Percentiles rank a stretch among this genome's conserved stretches.
These are phyloP conservation scores for Lasioglossum calceatum DNA, from an alignment of 2,888 invertebrate genomes.

Conservation along the genomic window DNA sequence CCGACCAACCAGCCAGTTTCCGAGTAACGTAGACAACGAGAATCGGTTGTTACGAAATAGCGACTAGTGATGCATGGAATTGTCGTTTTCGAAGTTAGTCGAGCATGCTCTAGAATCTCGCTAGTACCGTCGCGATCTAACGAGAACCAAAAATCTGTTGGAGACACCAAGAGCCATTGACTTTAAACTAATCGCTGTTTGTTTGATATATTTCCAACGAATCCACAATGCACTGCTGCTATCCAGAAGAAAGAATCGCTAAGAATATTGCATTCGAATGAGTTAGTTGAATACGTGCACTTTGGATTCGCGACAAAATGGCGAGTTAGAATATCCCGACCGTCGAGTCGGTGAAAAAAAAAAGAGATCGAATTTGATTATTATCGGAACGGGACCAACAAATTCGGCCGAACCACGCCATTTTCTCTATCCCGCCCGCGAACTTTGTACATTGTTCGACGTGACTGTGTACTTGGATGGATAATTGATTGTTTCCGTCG, in stretches of 20 bases:
- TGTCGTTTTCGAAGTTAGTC: constrained; percentile 52
- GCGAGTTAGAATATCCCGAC: constrained; percentile 56
- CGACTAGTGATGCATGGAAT: constrained; percentile 62
- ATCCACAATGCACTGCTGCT: constrained; percentile 52
- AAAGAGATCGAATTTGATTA: not conserved
- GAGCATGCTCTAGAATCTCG: constrained; percentile 60
- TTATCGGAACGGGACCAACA: not conserved
- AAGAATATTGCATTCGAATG: not conserved
- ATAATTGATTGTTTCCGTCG: constrained; percentile 28
- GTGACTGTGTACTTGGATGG: constrained; percentile 19
- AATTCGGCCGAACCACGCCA: not conserved
- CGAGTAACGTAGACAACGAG: constrained; percentile 17
- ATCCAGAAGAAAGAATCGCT: not conserved
- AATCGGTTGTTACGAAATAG: constrained; percentile 20
- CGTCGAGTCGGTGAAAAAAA: not conserved
- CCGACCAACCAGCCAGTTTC: not conserved
- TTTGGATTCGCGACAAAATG: constrained; percentile 63
- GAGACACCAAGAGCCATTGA: constrained; percentile 50
- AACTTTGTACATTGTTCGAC: constrained; percentile 4
- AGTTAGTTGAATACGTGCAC: constrained; percentile 41
- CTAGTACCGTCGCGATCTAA: constrained; percentile 13
- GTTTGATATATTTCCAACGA: constrained; percentile 25
- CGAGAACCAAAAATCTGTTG: not conserved
- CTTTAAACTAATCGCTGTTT: constrained; percentile 68
- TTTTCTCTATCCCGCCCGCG: not conserved